Evolutionary conservation across 2,113 vertebrate genomes (phyloP).

Genomic region (Corythornis cristatus): DNA sequence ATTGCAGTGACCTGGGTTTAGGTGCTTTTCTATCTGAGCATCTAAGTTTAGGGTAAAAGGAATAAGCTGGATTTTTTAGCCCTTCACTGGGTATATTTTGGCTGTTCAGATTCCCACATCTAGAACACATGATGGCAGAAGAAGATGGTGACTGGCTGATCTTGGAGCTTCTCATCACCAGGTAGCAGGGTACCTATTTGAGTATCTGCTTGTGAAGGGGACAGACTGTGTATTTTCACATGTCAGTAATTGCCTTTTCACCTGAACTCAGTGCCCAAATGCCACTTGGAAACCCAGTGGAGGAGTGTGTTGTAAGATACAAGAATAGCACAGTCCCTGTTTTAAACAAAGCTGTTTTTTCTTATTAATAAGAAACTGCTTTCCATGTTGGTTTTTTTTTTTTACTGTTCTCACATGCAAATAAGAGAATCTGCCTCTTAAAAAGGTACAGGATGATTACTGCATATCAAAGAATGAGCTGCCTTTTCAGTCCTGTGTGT

Average conservation of each 20-base stretch:
- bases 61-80: not conserved
- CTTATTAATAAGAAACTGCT: not conserved
- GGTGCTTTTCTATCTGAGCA: not conserved
- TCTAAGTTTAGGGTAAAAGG: not conserved
- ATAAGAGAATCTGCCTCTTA: not conserved
- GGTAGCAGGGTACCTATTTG: not conserved
- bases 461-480: conserved; percentile 1
- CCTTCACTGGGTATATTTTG: not conserved
- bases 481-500: conserved; percentile 29
- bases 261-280: not conserved
- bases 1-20: not conserved
- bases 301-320: not conserved
- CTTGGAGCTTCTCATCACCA: not conserved
- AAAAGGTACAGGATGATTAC: not conserved
- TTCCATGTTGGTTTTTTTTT: not conserved
- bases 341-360: not conserved
- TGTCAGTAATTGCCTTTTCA: not conserved
- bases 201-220: not conserved
- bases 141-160: not conserved
- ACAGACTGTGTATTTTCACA: not conserved
- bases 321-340: not conserved
- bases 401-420: not conserved
- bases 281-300: not conserved
- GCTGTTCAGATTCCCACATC: not conserved
- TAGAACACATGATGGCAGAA: not conserved